Conservation (phyloP, 2,888 invertebrate genomes). For the Spilarctia lutea region DNA sequence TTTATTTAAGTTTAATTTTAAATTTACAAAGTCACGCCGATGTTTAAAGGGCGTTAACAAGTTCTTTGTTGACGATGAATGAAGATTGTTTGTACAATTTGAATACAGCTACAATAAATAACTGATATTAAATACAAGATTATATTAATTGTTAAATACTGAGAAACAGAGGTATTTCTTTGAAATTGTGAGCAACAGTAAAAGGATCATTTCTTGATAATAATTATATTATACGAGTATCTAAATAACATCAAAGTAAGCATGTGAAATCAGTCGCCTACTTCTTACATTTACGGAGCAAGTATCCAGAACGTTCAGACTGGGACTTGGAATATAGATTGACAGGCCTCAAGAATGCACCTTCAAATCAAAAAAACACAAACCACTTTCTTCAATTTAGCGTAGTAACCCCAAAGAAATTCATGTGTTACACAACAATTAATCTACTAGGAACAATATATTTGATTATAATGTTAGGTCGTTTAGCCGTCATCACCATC, state of each 20-base stretch:
- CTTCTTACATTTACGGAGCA: neutral
- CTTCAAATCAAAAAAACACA: neutral
- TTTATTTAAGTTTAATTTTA: no score
- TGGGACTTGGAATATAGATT: neutral
- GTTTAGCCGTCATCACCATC: no score
- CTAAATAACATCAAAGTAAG: neutral
- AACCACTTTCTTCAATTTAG: neutral
- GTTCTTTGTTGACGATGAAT: no score
- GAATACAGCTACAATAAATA: neutral
- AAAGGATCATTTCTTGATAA: neutral
- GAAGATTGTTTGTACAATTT: no score
- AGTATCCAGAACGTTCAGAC: neutral
- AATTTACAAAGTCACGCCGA: no score
- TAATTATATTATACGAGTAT: neutral
- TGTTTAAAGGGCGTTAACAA: neutral
- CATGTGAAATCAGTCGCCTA: neutral
- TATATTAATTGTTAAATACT: neutral
- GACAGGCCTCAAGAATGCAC: no score
- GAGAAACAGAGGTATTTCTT: no score
- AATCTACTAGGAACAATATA: neutral
- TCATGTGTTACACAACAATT: neutral
- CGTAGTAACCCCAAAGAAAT: neutral
- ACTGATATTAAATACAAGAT: neutral
- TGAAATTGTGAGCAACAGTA: no score
- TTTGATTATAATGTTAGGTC: no score